These are phyloP conservation scores for Melanostoma scalare DNA, from an alignment of 2,888 invertebrate genomes.

Conservation along the genomic window DNA sequence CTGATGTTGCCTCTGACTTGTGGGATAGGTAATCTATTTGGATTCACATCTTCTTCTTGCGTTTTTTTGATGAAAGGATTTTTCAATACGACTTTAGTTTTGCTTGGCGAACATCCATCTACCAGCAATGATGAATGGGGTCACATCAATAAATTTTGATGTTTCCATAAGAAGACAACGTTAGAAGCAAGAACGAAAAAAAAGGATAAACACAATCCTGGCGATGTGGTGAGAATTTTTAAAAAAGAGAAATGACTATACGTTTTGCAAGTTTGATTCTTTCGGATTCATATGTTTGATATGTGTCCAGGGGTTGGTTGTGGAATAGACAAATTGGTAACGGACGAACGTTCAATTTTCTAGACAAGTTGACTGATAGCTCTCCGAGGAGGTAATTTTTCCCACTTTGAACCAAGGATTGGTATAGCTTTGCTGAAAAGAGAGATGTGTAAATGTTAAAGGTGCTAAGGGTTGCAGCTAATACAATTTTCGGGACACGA, in stretches of 20 bases:
- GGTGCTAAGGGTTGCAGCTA: neutral
- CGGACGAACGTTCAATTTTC: slow-evolving; percentile 43
- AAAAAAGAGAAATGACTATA: slow-evolving; percentile 37
- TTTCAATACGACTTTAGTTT: slow-evolving; percentile 37
- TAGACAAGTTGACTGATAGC: slow-evolving; percentile 43
- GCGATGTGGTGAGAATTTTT: slow-evolving; percentile 52
- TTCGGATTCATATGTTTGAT: slow-evolving; percentile 11
- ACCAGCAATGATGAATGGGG: slow-evolving; percentile 64
- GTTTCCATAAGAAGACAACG: slow-evolving; percentile 52
- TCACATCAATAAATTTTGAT: slow-evolving; percentile 70
- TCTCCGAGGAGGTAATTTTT: slow-evolving; percentile 13
- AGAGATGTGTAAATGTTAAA: neutral
- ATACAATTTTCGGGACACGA: no score
- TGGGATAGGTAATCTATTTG: slow-evolving; percentile 67
- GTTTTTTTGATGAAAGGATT: slow-evolving; percentile 64
- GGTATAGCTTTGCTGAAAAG: neutral
- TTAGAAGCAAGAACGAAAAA: slow-evolving; percentile 7
- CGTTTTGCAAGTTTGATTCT: slow-evolving; percentile 38
- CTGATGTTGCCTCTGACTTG: slow-evolving; percentile 56
- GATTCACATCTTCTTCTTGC: slow-evolving; percentile 61
- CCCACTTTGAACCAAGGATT: neutral
- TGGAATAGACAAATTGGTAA: slow-evolving; percentile 48
- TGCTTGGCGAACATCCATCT: slow-evolving; percentile 44
- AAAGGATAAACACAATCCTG: slow-evolving; percentile 54
- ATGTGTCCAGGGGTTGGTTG: slow-evolving; percentile 14